A percentile compares a stretch with the other conserved stretches of the same genome.
These are phyloP conservation scores for Brenthis daphne DNA, from an alignment of 2,888 invertebrate species.

Conservation along the genomic window DNA sequence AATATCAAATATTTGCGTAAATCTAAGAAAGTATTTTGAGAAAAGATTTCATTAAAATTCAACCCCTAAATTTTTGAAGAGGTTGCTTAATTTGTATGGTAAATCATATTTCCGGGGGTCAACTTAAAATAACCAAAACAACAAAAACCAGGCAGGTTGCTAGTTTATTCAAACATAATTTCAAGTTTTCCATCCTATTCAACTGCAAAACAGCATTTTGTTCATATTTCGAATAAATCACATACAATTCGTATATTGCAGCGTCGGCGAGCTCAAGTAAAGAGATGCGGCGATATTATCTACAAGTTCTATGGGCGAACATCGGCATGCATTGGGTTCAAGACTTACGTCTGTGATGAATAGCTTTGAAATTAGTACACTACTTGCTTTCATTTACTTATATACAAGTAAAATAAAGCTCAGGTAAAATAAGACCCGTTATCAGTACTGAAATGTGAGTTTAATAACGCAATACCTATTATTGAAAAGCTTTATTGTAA, in stretches of 20 bases:
- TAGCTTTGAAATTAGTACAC: slow-evolving; percentile 11
- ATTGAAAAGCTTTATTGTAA: no score
- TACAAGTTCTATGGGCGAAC: slow-evolving; percentile 50
- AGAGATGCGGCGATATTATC: slow-evolving; percentile 23
- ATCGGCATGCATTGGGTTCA: slow-evolving; percentile 53
- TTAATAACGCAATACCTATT: no score
- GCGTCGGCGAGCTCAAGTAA: slow-evolving; percentile 8
- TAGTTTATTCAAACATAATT: neutral
- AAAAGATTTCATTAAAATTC: no score
- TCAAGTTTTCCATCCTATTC: neutral
- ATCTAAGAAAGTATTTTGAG: no score
- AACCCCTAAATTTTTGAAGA: no score
- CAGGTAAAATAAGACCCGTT: neutral
- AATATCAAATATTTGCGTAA: no score
- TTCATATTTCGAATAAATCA: slow-evolving; percentile 15
- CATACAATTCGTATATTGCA: slow-evolving; percentile 13
- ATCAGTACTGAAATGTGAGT: neutral
- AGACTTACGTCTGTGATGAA: slow-evolving; percentile 35
- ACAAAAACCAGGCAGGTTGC: neutral
- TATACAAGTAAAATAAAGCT: neutral
- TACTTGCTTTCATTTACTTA: slow-evolving; percentile 4
- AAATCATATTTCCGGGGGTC: no score
- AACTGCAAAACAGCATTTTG: neutral
- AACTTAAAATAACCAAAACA: no score
- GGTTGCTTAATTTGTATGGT: no score